Evolutionary conservation across 2,113 vertebrate genomes (phyloP), one percentile per base, ranked within the genome.

Genomic region (Calyptomena viridis): DNA sequence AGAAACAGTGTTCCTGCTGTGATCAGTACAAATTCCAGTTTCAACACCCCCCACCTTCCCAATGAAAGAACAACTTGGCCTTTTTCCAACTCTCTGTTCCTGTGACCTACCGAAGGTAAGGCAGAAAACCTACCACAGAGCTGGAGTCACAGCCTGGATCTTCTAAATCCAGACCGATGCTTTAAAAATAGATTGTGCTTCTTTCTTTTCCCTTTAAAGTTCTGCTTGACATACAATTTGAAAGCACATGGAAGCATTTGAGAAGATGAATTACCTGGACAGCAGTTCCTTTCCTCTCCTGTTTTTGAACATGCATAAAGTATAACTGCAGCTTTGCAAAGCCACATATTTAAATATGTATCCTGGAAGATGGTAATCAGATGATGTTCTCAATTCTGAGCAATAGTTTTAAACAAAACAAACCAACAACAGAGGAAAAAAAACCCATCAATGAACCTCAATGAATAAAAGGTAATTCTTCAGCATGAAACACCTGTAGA

Each of bases 1-100:
- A 85, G 78, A 58, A 82, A 25, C 0, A 0, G 10, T 0, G 0
- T 27, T 79, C 66, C 56, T 91, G 58, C 66, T 27, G 46, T 46
- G 62, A 90, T 47, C 37, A 52, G 10, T 10, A 33, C 3, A 6
- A 9, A 72, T 17, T 82, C 37, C 21, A 16, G 47, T 44, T 75
- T 39, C 27, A 87, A 39, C 64, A 74, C 33, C 33, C 14, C 16
- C 58, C 66, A 9, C 40, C 66, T 53, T 64, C 71, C 71, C 0
- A 1, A 49, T 8, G 40, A 56, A 87, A 76, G n/a, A 68, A 60
- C 8, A 64, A 6, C 25, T 13, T 40, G 75, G 79, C 59, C 46
- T 20, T 30, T 77, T 53, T 67, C 67, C 78, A 91, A 6, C 35
- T 66, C 46, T 33, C 42, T 58, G 37, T 93, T 80, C 62, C 63